Evolutionary conservation across 2,113 vertebrate species (phyloP).

Genomic region (Cheirogaleus medius): DNA sequence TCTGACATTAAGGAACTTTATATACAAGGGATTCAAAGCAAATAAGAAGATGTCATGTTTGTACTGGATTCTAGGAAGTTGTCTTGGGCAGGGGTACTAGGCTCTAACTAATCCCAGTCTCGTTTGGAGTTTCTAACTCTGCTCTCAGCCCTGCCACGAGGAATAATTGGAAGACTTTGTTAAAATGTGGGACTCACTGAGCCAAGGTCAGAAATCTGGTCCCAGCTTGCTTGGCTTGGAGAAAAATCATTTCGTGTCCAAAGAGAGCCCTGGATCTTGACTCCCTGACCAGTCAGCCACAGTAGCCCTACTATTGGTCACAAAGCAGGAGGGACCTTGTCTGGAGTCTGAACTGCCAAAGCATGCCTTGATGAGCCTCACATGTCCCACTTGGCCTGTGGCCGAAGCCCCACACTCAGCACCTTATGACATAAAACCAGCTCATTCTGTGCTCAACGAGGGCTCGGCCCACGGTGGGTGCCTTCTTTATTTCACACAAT

Average conservation of each 20-base stretch:
- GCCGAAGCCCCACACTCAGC: not conserved
- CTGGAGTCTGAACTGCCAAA: not conserved
- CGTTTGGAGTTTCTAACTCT: not conserved
- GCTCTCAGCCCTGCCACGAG: not conserved
- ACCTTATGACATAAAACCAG: not conserved
- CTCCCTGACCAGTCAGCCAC: not conserved
- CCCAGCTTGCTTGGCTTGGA: not conserved
- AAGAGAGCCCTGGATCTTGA: not conserved
- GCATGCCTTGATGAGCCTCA: not conserved
- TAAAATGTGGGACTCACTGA: not conserved
- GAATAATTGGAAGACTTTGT: not conserved
- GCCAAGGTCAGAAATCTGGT: not conserved
- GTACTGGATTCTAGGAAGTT: not conserved
- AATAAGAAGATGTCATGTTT: not conserved
- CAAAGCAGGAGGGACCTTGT: not conserved
- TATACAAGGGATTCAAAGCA: not conserved
- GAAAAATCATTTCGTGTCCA: not conserved
- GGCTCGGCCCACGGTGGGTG: not conserved
- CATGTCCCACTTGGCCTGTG: accelerated
- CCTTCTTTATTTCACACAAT: not conserved
- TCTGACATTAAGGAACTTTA: not conserved
- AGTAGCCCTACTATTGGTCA: not conserved
- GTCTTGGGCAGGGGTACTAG: too few species aligned
- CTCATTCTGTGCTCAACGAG: not conserved
- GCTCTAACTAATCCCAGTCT: not conserved